Base-by-base conservation (phyloP, 2,113 vertebrate species). In the Laticauda colubrina region DNA sequence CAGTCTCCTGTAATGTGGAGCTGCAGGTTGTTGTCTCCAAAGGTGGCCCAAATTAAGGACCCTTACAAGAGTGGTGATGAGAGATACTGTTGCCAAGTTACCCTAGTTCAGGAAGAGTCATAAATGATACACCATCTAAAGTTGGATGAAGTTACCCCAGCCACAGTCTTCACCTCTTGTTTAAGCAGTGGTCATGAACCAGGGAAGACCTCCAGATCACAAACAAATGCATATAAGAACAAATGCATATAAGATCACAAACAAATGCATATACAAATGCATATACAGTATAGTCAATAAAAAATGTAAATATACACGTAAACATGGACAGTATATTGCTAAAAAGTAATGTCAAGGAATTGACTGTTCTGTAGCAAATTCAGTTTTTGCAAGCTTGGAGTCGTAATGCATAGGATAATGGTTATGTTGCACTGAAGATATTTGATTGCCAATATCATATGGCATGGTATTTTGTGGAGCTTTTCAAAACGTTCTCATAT, bases 311-410 rank as follows among this genome's bases (percentile, higher is more conserved):
- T 14, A 48, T 26, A 53, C 7, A 43, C 6, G 0, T 69, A 54
- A 81, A 43, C 53, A 39, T 85, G 21, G 51, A 43, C 55, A 18
- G 18, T 56, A 55, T 91, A 39, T 39, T 43, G 34, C 34, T 81
- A 24, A 85, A 81, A 75, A n/a, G 20, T 39, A 39, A 75, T 8
- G 64, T 87, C 18, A 23, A 89, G 93, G 29, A 43, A 89, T 20
- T 86, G 59, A 91, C 34, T 94, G 53, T 43, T 43, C 88, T 23
- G 7, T 59, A 11, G 3, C 89, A 95, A 95, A 93, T 81, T 81
- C 69, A 39, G 34, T 81, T 94, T 9, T 21, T 21, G 55, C 9
- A 81, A 92, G 29, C 48, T 45, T 81, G 34, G 7, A 90, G 56
- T 87, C 92, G n/a, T 93, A 48, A 88, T 56, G 10, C 90, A 87